Conservation (phyloP, 2,113 vertebrate genomes). For the Strix uralensis region DNA sequence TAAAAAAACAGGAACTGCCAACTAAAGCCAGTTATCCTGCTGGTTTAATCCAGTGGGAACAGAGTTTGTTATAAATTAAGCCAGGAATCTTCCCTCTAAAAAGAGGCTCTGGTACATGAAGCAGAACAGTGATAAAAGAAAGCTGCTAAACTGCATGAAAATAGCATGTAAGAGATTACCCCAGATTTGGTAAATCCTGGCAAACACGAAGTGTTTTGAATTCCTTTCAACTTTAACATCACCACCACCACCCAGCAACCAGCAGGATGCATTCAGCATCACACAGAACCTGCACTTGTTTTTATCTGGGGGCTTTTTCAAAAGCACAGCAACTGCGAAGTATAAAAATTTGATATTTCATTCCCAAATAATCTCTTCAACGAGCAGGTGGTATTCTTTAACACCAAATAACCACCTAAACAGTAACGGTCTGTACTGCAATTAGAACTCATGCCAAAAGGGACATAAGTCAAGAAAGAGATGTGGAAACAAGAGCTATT, state of each 20-base stretch:
- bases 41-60: neutral
- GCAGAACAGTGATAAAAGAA: neutral
- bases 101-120: neutral
- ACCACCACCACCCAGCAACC: neutral
- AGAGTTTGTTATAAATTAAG: conserved; percentile 20
- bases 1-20: neutral
- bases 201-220: neutral
- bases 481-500: neutral
- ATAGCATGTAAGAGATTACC: neutral
- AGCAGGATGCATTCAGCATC: neutral
- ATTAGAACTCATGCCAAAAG: neutral
- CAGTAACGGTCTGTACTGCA: neutral
- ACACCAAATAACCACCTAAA: neutral
- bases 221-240: conserved; percentile 11
- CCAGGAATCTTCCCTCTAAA: neutral
- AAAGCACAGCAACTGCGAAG: neutral
- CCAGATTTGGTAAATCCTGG: neutral
- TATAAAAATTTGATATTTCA: neutral
- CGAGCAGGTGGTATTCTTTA: neutral
- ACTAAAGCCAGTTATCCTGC: neutral
- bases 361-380: neutral
- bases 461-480: neutral
- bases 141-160: neutral
- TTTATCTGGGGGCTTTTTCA: neutral
- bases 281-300: neutral